Evolutionary conservation across 2,113 vertebrate genomes (phyloP).

Genomic region (Tinamus guttatus): DNA sequence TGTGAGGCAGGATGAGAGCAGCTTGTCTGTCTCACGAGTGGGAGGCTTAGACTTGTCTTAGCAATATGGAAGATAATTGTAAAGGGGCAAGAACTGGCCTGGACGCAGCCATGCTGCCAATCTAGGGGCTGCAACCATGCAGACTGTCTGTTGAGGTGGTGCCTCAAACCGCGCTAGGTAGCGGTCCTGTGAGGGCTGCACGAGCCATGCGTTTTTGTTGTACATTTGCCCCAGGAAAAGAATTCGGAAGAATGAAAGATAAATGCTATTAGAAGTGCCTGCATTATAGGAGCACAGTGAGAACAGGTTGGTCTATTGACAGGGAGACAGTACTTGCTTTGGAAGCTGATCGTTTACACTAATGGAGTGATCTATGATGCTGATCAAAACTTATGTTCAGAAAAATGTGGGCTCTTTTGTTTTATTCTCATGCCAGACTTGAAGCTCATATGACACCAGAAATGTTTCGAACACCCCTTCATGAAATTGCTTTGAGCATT

Average conservation of each 20-base stretch:
- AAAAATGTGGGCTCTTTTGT: background rate
- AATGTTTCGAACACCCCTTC: constrained; percentile 94
- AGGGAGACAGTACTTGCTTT: background rate
- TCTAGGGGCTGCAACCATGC: background rate
- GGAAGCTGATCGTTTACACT: background rate
- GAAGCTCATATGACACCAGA: constrained; percentile 96
- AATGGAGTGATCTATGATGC: background rate
- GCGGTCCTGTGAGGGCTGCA: background rate
- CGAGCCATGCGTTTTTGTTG: background rate
- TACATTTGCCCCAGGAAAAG: background rate
- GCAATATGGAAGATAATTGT: background rate
- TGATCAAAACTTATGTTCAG: background rate
- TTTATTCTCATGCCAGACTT: constrained; percentile 76
- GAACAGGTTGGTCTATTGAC: background rate
- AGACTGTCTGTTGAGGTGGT: background rate
- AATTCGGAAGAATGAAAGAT: background rate
- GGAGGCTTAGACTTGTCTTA: background rate
- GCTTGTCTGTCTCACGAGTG: background rate
- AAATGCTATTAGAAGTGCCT: background rate
- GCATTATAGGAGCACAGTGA: background rate
- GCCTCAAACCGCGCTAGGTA: background rate
- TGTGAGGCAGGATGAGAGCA: background rate
- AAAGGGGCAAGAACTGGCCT: background rate
- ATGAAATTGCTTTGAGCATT: constrained; percentile 94
- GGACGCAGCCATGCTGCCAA: background rate